These are phyloP conservation scores for Bugulina stolonifera DNA, from an alignment of 2,888 invertebrate species.

Conservation along the genomic window DNA sequence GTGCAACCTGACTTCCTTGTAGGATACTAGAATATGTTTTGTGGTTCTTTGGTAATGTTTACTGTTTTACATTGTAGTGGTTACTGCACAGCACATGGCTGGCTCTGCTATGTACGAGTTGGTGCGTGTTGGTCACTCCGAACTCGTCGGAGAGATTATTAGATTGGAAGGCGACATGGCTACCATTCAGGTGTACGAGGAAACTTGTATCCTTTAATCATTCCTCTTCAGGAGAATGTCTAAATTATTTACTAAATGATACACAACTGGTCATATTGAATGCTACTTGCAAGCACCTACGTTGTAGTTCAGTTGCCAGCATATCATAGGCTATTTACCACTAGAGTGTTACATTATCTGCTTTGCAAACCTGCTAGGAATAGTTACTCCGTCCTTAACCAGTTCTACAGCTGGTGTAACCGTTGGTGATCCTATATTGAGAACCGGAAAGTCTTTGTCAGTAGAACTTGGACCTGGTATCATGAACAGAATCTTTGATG, in stretches of 20 bases:
- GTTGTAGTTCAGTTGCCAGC: too few species aligned
- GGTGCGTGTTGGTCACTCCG: slow-evolving; percentile 95
- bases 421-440: slow-evolving; percentile 95
- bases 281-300: too few species aligned
- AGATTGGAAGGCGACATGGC: slow-evolving; percentile 99
- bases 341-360: too few species aligned
- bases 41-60: too few species aligned
- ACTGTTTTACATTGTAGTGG: slow-evolving; percentile 63
- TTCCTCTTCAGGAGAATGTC: too few species aligned
- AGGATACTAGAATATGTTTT: too few species aligned
- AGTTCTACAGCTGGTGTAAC: slow-evolving; percentile 77
- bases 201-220: slow-evolving; percentile 56
- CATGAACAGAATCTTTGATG: slow-evolving; percentile 96
- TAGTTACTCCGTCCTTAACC: background rate
- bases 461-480: slow-evolving; percentile 99
- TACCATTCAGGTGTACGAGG: slow-evolving; percentile 85
- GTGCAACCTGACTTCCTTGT: too few species aligned
- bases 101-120: slow-evolving; percentile 99
- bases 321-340: too few species aligned
- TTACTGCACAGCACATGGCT: slow-evolving; percentile 97
- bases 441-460: slow-evolving; percentile 97
- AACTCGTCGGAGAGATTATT: slow-evolving; percentile 99
- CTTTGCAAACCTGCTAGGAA: too few species aligned
- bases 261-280: too few species aligned
- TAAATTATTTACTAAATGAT: too few species aligned